Conservation (phyloP, 2,113 vertebrate genomes). For the Eidolon helvum region DNA sequence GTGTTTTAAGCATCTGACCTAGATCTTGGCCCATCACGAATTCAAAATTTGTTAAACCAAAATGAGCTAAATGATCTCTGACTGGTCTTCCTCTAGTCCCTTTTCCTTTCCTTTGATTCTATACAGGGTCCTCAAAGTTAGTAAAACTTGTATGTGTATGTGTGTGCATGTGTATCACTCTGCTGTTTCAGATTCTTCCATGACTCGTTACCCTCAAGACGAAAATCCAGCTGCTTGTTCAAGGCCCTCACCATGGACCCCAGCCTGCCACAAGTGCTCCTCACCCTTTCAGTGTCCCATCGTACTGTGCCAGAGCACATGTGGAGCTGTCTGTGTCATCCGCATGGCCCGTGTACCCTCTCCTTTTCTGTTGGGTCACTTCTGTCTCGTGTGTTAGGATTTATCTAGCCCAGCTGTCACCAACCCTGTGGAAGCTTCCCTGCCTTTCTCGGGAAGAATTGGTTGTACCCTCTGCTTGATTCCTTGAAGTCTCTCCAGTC, state of each 20-base stretch:
- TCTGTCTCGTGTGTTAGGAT: background rate
- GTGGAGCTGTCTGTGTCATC: background rate
- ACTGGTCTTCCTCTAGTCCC: background rate
- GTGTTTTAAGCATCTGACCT: background rate
- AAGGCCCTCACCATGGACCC: background rate
- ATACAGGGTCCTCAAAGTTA: background rate
- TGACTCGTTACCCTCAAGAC: background rate
- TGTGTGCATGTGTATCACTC: background rate
- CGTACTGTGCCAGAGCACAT: too few species aligned
- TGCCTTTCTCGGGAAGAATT: background rate
- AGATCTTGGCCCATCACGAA: background rate
- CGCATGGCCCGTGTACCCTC: background rate
- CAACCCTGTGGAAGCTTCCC: background rate
- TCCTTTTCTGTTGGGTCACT: background rate
- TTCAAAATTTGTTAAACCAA: background rate
- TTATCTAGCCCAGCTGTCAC: background rate
- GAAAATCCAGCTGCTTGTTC: background rate
- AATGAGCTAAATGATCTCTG: background rate
- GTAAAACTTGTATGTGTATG: background rate
- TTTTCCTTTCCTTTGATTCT: background rate
- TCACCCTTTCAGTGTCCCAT: background rate
- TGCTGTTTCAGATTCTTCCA: background rate
- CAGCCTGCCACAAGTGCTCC: background rate
- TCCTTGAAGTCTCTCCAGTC: background rate
- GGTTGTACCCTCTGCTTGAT: background rate